Conservation (phyloP, 2,888 invertebrate species). For the Ornithoptera priamus region DNA sequence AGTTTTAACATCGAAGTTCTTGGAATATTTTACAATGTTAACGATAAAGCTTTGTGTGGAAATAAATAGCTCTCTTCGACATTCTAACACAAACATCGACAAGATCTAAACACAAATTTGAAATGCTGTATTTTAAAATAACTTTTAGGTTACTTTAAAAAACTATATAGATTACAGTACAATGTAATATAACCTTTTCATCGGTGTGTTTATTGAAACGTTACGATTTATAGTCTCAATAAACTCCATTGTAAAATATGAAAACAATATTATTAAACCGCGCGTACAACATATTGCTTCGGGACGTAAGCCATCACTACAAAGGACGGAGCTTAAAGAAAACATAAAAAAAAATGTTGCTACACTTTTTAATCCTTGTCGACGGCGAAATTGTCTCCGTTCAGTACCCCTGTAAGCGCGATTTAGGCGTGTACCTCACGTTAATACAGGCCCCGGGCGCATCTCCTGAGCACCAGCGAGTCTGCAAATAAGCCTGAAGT, state of each 20-base stretch:
- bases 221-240: conserved; percentile 14
- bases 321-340: conserved; percentile 38
- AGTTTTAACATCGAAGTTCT: no score
- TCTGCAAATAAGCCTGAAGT: conserved; percentile 77
- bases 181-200: no score
- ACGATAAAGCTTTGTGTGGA: no score
- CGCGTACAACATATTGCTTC: conserved; percentile 18
- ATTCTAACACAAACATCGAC: no score
- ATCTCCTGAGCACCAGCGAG: conserved; percentile 68
- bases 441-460: conserved; percentile 68
- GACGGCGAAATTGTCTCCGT: conserved; percentile 37
- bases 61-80: no score
- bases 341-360: conserved; percentile 35
- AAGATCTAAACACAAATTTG: no score
- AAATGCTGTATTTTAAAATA: no score
- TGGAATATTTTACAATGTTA: no score
- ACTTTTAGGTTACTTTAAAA: no score
- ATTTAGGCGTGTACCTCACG: conserved; percentile 57
- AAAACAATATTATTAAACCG: conserved; percentile 24
- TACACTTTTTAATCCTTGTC: conserved; percentile 38
- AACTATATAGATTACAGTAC: no score
- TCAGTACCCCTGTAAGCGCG: conserved; percentile 52
- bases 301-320: conserved; percentile 22
- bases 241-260: conserved; percentile 18
- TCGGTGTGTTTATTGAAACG: conserved; percentile 3